phyloP scores from a whole-genome alignment of 2,113 vertebrate genomes.

The Psammodynastes pulverulentus region DNA sequence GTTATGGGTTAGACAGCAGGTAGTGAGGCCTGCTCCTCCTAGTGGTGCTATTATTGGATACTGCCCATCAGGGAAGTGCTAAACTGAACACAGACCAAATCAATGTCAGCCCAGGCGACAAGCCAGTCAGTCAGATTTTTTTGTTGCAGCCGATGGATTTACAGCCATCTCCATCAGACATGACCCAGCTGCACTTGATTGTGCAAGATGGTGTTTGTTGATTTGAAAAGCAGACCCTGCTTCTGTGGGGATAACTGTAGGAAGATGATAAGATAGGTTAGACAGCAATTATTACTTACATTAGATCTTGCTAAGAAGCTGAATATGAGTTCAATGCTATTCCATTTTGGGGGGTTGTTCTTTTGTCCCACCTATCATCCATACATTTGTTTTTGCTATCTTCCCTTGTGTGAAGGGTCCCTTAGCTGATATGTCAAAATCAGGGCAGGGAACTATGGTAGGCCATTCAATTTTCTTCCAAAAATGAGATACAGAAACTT shows the following conservation, averaged over 20 bases:
- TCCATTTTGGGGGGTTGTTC: background rate
- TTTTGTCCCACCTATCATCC: background rate
- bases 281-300: background rate
- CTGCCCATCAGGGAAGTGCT: background rate
- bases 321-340: background rate
- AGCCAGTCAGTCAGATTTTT: background rate
- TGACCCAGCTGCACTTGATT: background rate
- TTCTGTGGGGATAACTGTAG: background rate
- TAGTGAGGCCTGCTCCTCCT: background rate
- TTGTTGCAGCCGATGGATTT: background rate
- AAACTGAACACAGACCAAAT: background rate
- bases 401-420: background rate
- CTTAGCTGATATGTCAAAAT: background rate
- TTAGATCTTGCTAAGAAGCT: background rate
- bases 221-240: background rate
- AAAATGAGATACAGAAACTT: background rate
- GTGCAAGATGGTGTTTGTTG: background rate
- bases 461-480: background rate
- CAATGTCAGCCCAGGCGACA: background rate
- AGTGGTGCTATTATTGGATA: background rate
- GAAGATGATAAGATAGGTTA: background rate
- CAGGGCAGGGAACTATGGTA: background rate
- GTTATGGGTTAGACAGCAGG: background rate
- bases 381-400: background rate
- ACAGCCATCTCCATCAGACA: background rate